Evolutionary conservation across 2,113 vertebrate species (phyloP).

Genomic region (Orycteropus afer): DNA sequence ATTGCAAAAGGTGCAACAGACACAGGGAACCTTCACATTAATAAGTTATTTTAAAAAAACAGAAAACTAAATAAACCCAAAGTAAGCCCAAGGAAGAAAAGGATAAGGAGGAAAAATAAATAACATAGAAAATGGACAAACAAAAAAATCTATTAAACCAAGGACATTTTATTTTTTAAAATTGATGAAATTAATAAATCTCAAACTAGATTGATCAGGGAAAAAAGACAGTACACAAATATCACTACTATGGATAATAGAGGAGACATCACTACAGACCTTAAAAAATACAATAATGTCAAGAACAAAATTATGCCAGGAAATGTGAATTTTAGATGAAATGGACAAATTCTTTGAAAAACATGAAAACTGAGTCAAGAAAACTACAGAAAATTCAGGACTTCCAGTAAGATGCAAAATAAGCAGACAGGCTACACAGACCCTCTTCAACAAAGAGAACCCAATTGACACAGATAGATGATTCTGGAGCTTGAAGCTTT

Average conservation of each 20-base stretch:
- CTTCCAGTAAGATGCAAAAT: too few relatives aligned
- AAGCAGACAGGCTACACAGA: too few relatives aligned
- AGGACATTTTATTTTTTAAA: not conserved
- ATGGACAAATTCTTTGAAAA: not conserved
- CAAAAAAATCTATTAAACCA: too few relatives aligned
- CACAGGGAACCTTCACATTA: not conserved
- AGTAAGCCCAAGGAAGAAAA: not conserved
- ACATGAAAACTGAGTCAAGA: not conserved
- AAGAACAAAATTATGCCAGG: not conserved
- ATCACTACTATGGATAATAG: not conserved
- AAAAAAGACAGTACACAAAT: not conserved
- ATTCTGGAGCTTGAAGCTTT: too few relatives aligned
- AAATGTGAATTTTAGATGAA: not conserved
- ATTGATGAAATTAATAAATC: not conserved
- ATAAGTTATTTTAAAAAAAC: not conserved
- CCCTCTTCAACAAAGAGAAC: too few relatives aligned
- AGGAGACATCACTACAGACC: not conserved
- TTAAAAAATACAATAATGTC: not conserved
- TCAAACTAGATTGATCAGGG: not conserved
- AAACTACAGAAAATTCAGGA: not conserved
- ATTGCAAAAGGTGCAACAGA: not conserved
- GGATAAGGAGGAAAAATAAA: not conserved
- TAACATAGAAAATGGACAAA: not conserved
- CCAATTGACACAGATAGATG: too few relatives aligned
- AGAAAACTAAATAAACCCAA: not conserved